These are phyloP conservation scores for Neomonachus schauinslandi DNA, from an alignment of 2,113 vertebrate species.

Conservation along the genomic window DNA sequence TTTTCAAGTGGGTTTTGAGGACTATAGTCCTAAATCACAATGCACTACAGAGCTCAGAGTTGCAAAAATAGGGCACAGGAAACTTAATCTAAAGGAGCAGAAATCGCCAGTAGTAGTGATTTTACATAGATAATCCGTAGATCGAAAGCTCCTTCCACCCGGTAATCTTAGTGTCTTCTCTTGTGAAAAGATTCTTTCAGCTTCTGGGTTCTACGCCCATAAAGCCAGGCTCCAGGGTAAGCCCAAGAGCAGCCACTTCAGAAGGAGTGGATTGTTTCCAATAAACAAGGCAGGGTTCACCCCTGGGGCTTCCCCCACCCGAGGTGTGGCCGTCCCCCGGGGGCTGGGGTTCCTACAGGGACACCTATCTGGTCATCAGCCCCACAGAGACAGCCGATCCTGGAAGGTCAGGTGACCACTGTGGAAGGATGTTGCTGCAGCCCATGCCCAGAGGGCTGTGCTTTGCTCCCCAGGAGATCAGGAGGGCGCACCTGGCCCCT, in stretches of 20 bases:
- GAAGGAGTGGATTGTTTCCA: neutral
- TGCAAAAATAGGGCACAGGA: neutral
- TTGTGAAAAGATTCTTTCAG: neutral
- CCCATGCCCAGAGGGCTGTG: fast-evolving
- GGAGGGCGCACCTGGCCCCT: neutral
- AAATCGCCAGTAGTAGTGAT: fast-evolving
- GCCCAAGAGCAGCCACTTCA: neutral
- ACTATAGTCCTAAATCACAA: neutral
- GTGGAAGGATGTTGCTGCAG: fast-evolving
- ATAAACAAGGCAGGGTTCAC: neutral
- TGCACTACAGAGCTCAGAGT: neutral
- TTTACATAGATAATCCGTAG: neutral
- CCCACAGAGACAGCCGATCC: neutral
- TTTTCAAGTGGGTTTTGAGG: neutral
- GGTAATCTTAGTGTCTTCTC: neutral
- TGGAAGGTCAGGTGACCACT: neutral
- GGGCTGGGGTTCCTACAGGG: neutral
- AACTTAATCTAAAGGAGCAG: neutral
- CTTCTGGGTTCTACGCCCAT: neutral
- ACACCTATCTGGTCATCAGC: fast-evolving
- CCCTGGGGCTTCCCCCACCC: neutral
- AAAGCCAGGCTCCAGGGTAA: neutral
- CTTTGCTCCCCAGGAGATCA: neutral
- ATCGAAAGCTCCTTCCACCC: neutral
- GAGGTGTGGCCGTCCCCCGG: neutral